Evolutionary conservation across 2,888 invertebrate genomes (phyloP).

Genomic region (Mimas tiliae): DNA sequence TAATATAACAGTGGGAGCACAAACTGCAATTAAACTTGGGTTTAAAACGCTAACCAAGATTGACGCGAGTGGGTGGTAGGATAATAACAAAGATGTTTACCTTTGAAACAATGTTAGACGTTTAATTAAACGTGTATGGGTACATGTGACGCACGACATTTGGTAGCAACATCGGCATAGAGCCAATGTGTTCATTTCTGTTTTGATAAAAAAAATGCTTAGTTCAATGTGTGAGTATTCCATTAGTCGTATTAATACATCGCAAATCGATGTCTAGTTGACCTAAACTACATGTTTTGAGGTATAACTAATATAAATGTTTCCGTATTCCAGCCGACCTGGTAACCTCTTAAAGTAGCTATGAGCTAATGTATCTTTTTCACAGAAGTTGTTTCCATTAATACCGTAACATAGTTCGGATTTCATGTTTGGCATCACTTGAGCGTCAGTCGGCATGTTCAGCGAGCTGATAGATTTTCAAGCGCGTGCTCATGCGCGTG

Average conservation of each 20-base stretch:
- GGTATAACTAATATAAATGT: conserved; percentile 28
- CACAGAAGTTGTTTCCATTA: conserved; percentile 15
- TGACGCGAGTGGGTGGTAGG: conserved; percentile 22
- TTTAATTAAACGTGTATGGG: conserved; percentile 55
- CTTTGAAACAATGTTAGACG: conserved; percentile 42
- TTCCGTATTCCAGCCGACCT: conserved; percentile 34
- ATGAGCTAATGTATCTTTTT: neutral
- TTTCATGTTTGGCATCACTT: conserved; percentile 10
- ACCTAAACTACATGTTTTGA: conserved; percentile 18
- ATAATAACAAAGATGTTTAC: conserved; percentile 49
- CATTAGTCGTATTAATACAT: neutral
- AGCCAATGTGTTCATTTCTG: conserved; percentile 54
- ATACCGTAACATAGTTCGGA: neutral
- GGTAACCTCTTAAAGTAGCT: conserved; percentile 29
- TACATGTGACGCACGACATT: conserved; percentile 57
- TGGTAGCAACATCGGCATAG: conserved; percentile 50
- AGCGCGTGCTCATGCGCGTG: neutral
- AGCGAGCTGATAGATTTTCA: neutral
- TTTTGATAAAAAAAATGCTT: conserved; percentile 33
- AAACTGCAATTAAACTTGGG: neutral
- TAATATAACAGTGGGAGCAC: too few relatives aligned
- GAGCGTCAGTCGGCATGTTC: neutral
- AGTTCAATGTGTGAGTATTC: conserved; percentile 4
- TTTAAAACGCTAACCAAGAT: neutral
- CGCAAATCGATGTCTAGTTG: conserved; percentile 19